These are phyloP conservation scores for Pteropus rufus DNA, from an alignment of 2,797 vertebrate genomes.

Conservation along the genomic window DNA sequence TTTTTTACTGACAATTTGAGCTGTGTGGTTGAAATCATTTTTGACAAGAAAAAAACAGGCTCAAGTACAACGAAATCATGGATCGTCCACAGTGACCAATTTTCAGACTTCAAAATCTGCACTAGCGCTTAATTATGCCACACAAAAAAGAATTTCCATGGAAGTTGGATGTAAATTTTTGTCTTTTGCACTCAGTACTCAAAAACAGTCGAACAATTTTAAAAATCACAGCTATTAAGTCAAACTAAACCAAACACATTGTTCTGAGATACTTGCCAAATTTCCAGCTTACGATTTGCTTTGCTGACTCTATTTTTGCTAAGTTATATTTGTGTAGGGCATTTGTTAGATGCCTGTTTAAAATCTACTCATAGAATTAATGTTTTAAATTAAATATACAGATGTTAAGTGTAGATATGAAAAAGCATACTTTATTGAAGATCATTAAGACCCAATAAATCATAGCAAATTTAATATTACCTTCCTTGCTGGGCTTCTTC, in stretches of 20 bases:
- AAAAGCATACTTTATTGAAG: conserved; percentile 57
- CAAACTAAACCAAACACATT: conserved; percentile 60
- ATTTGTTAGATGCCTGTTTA: conserved; percentile 30
- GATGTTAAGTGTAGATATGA: conserved; percentile 24
- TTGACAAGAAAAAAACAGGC: conserved; percentile 64
- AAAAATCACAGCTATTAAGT: conserved; percentile 68
- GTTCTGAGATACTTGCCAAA: conserved; percentile 64
- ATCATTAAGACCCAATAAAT: conserved; percentile 54
- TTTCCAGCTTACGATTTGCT: conserved; percentile 6
- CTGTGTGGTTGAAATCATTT: conserved; percentile 58
- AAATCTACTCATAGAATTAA: conserved; percentile 36
- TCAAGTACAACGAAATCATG: conserved; percentile 48
- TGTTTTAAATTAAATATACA: conserved; percentile 56
- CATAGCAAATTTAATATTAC: conserved; percentile 40
- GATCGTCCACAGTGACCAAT: conserved; percentile 50
- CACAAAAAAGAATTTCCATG: neutral
- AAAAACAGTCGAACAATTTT: conserved; percentile 59
- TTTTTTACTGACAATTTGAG: conserved; percentile 62
- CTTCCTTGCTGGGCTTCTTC: conserved; percentile 41
- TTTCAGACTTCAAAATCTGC: conserved; percentile 50
- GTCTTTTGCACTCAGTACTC: conserved; percentile 50
- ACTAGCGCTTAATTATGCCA: conserved; percentile 62
- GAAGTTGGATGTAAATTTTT: conserved; percentile 59
- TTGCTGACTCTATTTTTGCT: conserved; percentile 61
- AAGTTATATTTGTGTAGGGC: conserved; percentile 23